A percentile compares a stretch with the other conserved stretches of the same genome.
These are phyloP conservation scores for Phaethornis superciliosus DNA, from an alignment of 2,113 vertebrate genomes.

Conservation along the genomic window DNA sequence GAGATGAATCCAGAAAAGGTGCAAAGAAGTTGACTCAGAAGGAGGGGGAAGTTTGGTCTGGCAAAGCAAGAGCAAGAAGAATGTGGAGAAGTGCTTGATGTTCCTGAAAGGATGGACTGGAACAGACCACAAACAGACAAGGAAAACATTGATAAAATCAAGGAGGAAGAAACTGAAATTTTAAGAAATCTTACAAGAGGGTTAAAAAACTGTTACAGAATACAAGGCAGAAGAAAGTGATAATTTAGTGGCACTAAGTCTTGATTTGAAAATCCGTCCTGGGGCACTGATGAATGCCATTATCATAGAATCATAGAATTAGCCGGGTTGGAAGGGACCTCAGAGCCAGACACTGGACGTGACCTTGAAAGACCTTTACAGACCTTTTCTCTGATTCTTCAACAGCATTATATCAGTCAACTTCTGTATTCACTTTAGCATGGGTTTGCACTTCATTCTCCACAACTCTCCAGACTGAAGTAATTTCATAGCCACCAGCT, in stretches of 20 bases:
- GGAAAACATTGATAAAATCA: not conserved
- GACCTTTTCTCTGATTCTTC: not conserved
- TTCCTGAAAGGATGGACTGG: not conserved
- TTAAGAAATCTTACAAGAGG: not conserved
- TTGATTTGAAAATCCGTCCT: not conserved
- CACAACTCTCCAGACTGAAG: not conserved
- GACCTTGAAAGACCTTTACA: not conserved
- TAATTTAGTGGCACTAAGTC: not conserved
- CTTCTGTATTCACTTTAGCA: not conserved
- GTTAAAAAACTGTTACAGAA: not conserved
- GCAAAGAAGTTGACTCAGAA: slow-evolving; percentile 22
- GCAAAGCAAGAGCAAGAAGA: not conserved
- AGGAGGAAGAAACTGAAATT: not conserved
- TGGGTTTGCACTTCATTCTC: not conserved
- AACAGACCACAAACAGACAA: not conserved
- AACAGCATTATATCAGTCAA: accelerated
- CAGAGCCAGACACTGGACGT: not conserved
- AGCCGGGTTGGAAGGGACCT: too few species aligned
- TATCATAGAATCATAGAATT: too few species aligned
- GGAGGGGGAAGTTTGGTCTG: not conserved
- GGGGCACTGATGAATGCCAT: not conserved
- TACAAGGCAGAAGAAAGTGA: not conserved
- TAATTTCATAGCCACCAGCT: not conserved
- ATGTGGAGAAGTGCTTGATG: not conserved
- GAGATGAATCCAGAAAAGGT: not conserved